phyloP scores from a whole-genome alignment of 2,888 invertebrate species.

The Dynastes tityus region DNA sequence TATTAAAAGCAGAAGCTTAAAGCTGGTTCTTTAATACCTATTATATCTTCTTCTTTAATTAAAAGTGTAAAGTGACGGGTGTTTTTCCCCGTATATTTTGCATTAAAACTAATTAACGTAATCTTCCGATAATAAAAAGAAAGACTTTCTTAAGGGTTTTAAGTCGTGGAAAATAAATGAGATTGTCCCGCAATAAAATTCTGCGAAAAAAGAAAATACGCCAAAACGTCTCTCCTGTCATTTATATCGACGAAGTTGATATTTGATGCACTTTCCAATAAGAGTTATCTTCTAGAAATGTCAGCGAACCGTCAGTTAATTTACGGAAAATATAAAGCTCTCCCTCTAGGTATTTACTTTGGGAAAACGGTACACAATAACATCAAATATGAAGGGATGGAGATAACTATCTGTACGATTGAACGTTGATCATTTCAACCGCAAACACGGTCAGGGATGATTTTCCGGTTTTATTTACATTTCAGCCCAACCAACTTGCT shows the following conservation, averaged over 20 bases:
- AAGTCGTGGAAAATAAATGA: too few relatives aligned
- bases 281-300: not conserved
- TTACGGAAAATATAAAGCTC: slow-evolving; percentile 1
- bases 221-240: too few relatives aligned
- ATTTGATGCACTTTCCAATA: not conserved
- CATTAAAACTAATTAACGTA: too few relatives aligned
- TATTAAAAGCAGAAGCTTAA: too few relatives aligned
- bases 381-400: slow-evolving; percentile 7
- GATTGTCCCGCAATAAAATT: too few relatives aligned
- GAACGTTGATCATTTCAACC: slow-evolving; percentile 4
- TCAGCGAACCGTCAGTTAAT: slow-evolving; percentile 3
- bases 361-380: slow-evolving; percentile 19
- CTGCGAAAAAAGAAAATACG: too few relatives aligned
- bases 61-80: too few relatives aligned
- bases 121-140: too few relatives aligned
- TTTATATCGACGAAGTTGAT: not conserved
- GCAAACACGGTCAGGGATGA: slow-evolving; percentile 11
- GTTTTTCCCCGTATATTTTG: too few relatives aligned
- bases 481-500: not conserved
- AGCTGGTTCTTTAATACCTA: too few relatives aligned
- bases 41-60: too few relatives aligned
- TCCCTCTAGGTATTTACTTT: not conserved
- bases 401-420: slow-evolving; percentile 7
- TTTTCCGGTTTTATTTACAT: slow-evolving; percentile 13
- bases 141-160: not conserved